Evolutionary conservation across 2,888 invertebrate genomes (phyloP).

Genomic region (Conistra vaccinii): DNA sequence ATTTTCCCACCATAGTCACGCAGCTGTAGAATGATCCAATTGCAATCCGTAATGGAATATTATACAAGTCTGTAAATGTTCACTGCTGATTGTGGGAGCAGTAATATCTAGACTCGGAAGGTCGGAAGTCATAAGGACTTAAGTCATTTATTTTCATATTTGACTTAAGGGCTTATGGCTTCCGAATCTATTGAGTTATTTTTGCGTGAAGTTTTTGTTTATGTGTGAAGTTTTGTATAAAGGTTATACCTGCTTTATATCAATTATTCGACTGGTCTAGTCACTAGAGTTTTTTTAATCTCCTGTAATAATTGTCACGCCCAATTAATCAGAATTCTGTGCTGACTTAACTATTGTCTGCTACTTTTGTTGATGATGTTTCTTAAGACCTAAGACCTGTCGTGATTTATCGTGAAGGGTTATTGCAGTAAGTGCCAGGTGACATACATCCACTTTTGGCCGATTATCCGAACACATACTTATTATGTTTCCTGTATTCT

Average conservation of each 20-base stretch:
- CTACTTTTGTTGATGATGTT: not conserved
- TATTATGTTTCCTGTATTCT: not conserved
- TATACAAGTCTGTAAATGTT: slow-evolving; percentile 1
- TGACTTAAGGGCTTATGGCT: too few species aligned
- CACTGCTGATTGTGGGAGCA: slow-evolving; percentile 1
- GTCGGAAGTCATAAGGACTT: too few species aligned
- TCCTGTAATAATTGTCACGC: not conserved
- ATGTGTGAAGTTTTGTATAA: not conserved
- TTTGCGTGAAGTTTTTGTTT: too few species aligned
- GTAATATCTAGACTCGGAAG: too few species aligned
- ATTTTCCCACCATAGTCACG: slow-evolving; percentile 16
- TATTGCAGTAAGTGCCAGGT: not conserved
- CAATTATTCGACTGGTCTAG: too few species aligned
- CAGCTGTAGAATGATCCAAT: slow-evolving; percentile 16
- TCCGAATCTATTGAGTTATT: too few species aligned
- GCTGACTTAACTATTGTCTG: not conserved
- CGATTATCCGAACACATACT: too few species aligned
- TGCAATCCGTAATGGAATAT: slow-evolving; percentile 13
- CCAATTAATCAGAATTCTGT: not conserved
- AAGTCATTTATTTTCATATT: too few species aligned
- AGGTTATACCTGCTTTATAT: too few species aligned
- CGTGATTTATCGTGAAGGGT: not conserved
- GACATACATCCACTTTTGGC: not conserved
- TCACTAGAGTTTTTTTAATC: not conserved
- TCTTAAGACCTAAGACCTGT: not conserved